Base-by-base conservation (phyloP, 2,113 vertebrate species). In the Xenopus borealis region DNA sequence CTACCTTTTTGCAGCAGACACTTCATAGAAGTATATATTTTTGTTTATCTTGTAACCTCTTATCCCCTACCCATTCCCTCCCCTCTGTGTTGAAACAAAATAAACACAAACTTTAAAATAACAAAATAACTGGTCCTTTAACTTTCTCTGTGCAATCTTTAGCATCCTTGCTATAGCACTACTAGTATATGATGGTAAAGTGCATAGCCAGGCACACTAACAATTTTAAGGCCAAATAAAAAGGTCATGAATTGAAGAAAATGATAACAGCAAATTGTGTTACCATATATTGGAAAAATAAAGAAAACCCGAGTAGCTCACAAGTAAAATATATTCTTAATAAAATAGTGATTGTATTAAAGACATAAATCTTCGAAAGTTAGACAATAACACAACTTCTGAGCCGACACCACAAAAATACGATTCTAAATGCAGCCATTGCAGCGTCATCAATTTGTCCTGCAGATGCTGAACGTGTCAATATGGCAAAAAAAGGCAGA, bases 271-370 rank as follows among this genome's bases (percentile, higher is more conserved):
- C 19, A 53, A 55, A 69, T 69, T 33, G 66, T 30, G 19, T 55
- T 69, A n/a, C 23, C 10, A 53, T 69, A 69, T 47, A 55, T 55
- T 50, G 20, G 52, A 67, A 69, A 27, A 55, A 69, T 69, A 19
- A 50, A 69, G 20, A 55, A 69, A 69, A 69, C 66, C n/a, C 23
- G 12, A 17, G 50, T 16, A 33, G 20, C 23, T 30, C 23, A 33
- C 33, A 40, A 40, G 33, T 40, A 55, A 23, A 69, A 55, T 69
- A 55, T 55, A 55, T 69, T 20, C 14, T 50, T 20, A 53, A 69
- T 69, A 55, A 69, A 33, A 69, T 10, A 52, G 12, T 33, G 66
- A 55, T 69, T 55, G n/a, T 69, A 69, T 69, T 69, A 69, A 69
- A 69, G 19, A 27, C 27, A 69, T 69, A 55, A 69, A 69, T 69